Evolutionary conservation across 2,888 invertebrate species (phyloP).

Genomic region (Acanthosepion esculentum): DNA sequence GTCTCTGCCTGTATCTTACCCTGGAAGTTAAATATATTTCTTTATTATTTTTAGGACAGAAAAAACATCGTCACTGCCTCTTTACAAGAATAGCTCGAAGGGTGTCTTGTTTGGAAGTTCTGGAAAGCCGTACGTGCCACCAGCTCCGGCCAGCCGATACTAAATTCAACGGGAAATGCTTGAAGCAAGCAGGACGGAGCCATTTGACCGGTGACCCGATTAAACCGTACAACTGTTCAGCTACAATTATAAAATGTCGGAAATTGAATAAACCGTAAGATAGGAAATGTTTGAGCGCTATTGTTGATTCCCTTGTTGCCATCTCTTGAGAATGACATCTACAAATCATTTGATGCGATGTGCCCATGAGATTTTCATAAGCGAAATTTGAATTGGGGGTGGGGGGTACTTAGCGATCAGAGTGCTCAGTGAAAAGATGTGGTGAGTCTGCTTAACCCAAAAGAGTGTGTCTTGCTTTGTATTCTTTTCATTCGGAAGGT

Average conservation of each 20-base stretch:
- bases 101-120: background rate
- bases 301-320: background rate
- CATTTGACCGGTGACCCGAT: background rate
- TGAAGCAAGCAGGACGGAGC: background rate
- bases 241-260: background rate
- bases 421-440: background rate
- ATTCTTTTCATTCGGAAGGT: background rate
- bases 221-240: background rate
- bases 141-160: background rate
- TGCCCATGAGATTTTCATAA: background rate
- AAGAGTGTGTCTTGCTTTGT: background rate
- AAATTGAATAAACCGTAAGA: background rate
- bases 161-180: background rate
- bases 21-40: background rate
- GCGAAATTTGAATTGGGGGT: background rate
- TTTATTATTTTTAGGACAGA: background rate
- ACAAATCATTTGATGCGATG: background rate
- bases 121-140: background rate
- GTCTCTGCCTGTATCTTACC: too few species aligned
- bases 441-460: background rate
- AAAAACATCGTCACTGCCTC: background rate
- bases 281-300: background rate
- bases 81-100: background rate
- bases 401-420: background rate
- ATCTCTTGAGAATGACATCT: background rate